phyloP scores from a whole-genome alignment of 2,797 vertebrate genomes.

The Manis pentadactyla region DNA sequence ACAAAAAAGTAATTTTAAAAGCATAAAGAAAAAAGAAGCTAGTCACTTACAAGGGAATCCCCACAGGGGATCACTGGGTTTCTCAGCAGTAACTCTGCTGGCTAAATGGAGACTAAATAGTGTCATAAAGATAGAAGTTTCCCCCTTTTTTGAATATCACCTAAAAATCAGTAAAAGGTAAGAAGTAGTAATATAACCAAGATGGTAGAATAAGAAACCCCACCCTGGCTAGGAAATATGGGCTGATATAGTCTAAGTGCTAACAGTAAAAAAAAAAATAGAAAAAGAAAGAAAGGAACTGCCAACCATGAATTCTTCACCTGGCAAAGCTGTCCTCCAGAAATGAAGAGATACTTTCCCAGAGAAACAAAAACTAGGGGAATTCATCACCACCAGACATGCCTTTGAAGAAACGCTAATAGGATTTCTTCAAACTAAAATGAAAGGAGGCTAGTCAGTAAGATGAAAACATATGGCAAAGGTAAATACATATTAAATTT shows the following conservation, averaged over 20 bases:
- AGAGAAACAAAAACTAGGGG: neutral
- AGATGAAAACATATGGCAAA: neutral
- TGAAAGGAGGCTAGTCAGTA: neutral
- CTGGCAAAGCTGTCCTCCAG: neutral
- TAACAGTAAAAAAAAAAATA: too few relatives aligned
- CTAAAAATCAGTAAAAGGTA: neutral
- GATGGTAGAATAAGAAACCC: neutral
- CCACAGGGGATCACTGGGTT: too few relatives aligned
- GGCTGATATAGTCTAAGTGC: neutral
- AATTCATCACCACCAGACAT: neutral
- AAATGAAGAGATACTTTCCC: neutral
- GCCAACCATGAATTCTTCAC: neutral
- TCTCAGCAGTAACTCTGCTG: neutral
- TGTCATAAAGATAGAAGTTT: neutral
- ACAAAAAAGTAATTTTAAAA: neutral
- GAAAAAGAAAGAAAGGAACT: neutral
- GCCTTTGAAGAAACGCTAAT: neutral
- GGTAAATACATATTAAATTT: neutral
- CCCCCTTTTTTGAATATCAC: neutral
- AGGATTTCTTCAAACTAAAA: neutral
- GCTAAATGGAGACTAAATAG: neutral
- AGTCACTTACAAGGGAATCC: neutral
- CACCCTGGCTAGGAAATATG: neutral
- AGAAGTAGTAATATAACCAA: neutral
- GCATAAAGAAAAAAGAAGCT: neutral